Percentiles rank a stretch among this genome's conserved stretches.
These are phyloP conservation scores for Steinernema feltiae DNA, from an alignment of 1,140 invertebrate species.

Conservation along the genomic window DNA sequence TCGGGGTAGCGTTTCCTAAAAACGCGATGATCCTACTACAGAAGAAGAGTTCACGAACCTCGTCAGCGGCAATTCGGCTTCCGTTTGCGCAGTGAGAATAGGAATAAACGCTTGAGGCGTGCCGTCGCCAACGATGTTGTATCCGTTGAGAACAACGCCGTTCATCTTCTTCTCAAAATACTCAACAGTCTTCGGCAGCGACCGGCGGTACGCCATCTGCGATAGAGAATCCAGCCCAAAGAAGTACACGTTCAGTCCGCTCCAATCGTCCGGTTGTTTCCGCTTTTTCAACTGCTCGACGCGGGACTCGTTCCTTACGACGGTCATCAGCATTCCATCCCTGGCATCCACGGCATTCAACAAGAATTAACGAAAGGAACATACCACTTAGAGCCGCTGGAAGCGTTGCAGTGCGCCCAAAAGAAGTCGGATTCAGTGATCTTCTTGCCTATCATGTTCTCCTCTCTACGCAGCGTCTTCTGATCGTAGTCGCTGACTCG, in stretches of 20 bases:
- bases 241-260: conserved; percentile 74
- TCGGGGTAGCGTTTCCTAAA: conserved; percentile 68
- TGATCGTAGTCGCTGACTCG: not conserved
- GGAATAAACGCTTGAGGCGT: conserved; percentile 86
- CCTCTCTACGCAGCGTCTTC: not conserved
- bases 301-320: not conserved
- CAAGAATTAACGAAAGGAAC: not conserved
- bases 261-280: conserved; percentile 42
- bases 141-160: conserved; percentile 59
- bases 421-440: not conserved
- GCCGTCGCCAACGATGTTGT: conserved; percentile 76
- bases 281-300: not conserved
- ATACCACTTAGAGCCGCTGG: not conserved
- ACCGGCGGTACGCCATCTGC: conserved; percentile 75
- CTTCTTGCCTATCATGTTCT: not conserved
- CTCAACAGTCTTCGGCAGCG: conserved; percentile 73
- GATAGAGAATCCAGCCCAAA: conserved; percentile 86
- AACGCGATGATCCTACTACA: not conserved
- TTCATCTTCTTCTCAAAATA: conserved; percentile 69
- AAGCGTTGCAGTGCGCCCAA: not conserved
- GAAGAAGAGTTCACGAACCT: conserved; percentile 65
- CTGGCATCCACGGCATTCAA: not conserved
- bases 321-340: not conserved
- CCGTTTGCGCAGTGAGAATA: conserved; percentile 76
- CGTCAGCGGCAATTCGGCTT: conserved; percentile 73